Evolutionary conservation across 2,888 invertebrate species (phyloP).

Genomic region (Clostera curtula): DNA sequence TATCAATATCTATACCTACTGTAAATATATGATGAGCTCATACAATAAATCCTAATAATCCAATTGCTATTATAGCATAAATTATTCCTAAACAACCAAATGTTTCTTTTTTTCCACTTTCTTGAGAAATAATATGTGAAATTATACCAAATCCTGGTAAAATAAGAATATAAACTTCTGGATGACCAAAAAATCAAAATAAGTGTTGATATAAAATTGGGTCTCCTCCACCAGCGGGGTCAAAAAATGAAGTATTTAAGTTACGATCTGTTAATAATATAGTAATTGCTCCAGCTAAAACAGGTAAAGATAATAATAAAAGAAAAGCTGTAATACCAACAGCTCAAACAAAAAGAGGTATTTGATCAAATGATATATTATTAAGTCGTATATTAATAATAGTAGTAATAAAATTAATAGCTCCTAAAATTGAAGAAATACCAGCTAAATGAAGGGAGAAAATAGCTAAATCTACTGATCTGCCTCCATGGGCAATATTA

Average conservation of each 20-base stretch:
- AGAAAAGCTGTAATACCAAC: conserved; percentile 72
- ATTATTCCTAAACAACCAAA: conserved; percentile 85
- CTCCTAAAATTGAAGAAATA: conserved; percentile 82
- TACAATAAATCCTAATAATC: conserved; percentile 87
- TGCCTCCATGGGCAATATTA: conserved; percentile 77
- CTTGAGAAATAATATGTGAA: conserved; percentile 84
- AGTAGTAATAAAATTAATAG: conserved; percentile 87
- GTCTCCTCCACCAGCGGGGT: conserved; percentile 86
- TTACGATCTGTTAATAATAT: conserved; percentile 87
- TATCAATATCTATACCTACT: conserved; percentile 88
- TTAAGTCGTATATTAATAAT: conserved; percentile 81
- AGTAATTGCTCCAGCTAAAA: conserved; percentile 86
- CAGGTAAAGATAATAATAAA: conserved; percentile 81
- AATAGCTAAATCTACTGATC: conserved; percentile 84
- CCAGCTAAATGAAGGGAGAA: conserved; percentile 86
- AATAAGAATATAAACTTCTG: conserved; percentile 92
- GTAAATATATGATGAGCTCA: conserved; percentile 92
- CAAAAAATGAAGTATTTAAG: conserved; percentile 87
- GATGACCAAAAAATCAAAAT: conserved; percentile 93
- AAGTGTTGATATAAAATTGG: conserved; percentile 88
- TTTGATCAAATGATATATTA: conserved; percentile 76
- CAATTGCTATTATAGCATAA: conserved; percentile 90
- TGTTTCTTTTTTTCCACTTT: conserved; percentile 83
- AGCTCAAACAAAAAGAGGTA: conserved; percentile 84
- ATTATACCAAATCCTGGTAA: conserved; percentile 88